These are phyloP conservation scores for Melopsittacus undulatus DNA, from an alignment of 2,797 vertebrate species.

Conservation along the genomic window DNA sequence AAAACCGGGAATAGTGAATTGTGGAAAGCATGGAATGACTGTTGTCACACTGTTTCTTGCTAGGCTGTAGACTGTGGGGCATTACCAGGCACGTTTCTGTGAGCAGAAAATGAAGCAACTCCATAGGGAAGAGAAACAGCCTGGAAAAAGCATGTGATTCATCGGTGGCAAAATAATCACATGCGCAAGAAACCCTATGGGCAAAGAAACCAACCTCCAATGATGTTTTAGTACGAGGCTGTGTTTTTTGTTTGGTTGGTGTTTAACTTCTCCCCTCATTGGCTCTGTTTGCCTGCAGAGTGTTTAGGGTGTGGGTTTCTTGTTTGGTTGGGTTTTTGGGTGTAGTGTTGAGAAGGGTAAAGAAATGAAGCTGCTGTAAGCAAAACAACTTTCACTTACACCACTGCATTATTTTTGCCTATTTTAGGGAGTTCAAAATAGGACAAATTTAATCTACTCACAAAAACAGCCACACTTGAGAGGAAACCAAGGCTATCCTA, in stretches of 20 bases:
- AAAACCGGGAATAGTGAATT: not conserved
- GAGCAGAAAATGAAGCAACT: not conserved
- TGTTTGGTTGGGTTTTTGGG: not conserved
- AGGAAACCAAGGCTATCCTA: not conserved
- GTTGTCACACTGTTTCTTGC: rapidly evolving
- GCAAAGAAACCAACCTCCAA: not conserved
- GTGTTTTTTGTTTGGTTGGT: not conserved
- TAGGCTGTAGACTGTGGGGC: not conserved
- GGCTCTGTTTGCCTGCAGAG: not conserved
- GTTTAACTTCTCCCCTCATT: not conserved
- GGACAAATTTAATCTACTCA: not conserved
- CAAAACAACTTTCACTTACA: not conserved
- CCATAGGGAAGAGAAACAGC: not conserved
- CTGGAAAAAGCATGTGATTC: not conserved
- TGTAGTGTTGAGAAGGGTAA: not conserved
- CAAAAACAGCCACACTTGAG: not conserved
- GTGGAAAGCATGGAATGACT: not conserved
- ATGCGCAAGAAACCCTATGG: not conserved
- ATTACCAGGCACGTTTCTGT: not conserved
- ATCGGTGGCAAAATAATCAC: not conserved
- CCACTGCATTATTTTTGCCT: not conserved
- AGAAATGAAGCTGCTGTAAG: not conserved
- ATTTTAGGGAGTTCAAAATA: not conserved
- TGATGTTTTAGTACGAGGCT: not conserved
- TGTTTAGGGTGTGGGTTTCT: not conserved